Base-by-base conservation (phyloP, 2,888 invertebrate species). In the Mythimna vitellina region DNA sequence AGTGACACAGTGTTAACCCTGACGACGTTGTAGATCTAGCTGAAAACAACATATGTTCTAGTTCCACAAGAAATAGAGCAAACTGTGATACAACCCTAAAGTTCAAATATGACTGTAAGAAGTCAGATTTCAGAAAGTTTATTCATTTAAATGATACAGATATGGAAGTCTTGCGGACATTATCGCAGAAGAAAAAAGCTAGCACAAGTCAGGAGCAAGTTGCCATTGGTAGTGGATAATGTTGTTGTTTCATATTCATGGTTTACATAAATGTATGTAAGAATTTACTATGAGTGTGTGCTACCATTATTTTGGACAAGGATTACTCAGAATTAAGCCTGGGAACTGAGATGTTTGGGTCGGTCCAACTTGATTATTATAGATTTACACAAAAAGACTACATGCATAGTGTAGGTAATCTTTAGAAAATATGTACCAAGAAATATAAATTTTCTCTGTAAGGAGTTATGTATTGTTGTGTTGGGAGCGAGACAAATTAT, bases 11-110 rank as follows among this genome's bases (percentile, higher is more conserved):
- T 76, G 78, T 85, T 49, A 65, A 63, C 42, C 62, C 70, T 70
- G 75, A 82, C 49, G 73, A 75, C 68, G 77, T 78, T 85, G 77
- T 80, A 81, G 80, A 79, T 78, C 82, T 83, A 80, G 73, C 86
- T 82, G 81, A 86, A 82, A 73, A 81, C 86, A 83, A 86, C 84
- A 76, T 70, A 80, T 73, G 81, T 85, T 78, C 82, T 84, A 80
- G 76, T 80, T 83, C 82, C 72, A 86, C 84, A 83, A 87, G 79
- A 81, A 87, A 86, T 78, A 87, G 81, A 86, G 81, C 76, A 80
- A 85, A 90, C 90, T 92, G 92, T 93, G 93, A 93, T 92, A 92
- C 81, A 84, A 90, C 84, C 63, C 80, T 86, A 67, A 91, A 89
- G 87, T 88, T 87, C 80, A 82, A 81, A 79, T 90, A 89, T 81